Conservation (phyloP, 2,888 invertebrate species). For the Hofmannophila pseudospretella region DNA sequence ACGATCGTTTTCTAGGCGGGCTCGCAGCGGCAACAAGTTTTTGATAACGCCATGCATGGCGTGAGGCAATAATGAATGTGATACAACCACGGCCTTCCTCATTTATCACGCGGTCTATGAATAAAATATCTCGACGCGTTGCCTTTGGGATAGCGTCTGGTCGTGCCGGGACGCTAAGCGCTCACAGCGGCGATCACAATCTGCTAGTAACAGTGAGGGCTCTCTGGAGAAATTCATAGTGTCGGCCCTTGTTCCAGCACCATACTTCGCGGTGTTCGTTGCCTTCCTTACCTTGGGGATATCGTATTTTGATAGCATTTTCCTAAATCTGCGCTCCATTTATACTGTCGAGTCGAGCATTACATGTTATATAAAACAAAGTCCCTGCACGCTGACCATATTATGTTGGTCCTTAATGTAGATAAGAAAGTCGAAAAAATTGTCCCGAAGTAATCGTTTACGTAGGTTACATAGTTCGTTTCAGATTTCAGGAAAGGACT, state of each 20-base stretch:
- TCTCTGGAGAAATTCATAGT: slow-evolving; percentile 56
- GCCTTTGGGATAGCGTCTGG: slow-evolving; percentile 60
- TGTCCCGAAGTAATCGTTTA: no score
- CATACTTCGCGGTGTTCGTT: slow-evolving; percentile 35
- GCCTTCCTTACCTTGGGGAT: slow-evolving; percentile 6
- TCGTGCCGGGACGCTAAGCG: slow-evolving; percentile 60
- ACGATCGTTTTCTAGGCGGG: slow-evolving; percentile 47
- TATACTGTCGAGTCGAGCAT: background rate
- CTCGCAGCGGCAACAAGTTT: slow-evolving; percentile 65
- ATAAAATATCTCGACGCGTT: slow-evolving; percentile 66
- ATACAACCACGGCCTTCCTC: slow-evolving; percentile 60
- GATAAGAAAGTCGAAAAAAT: no score
- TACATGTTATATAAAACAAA: no score
- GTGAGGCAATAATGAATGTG: slow-evolving; percentile 71
- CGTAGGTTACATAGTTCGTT: no score
- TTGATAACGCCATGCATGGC: slow-evolving; percentile 67
- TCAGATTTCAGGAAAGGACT: no score
- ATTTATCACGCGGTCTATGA: slow-evolving; percentile 72
- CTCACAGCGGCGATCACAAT: slow-evolving; percentile 57
- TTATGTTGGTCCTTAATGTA: no score
- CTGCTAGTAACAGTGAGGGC: slow-evolving; percentile 50
- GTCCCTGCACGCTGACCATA: no score
- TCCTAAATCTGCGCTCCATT: slow-evolving; percentile 10
- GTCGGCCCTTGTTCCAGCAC: slow-evolving; percentile 30
- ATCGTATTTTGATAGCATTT: slow-evolving; percentile 3